Evolutionary conservation across 2,113 vertebrate genomes (phyloP), one percentile per base, ranked within the genome.

Genomic region (Onychorhynchus coronatus): DNA sequence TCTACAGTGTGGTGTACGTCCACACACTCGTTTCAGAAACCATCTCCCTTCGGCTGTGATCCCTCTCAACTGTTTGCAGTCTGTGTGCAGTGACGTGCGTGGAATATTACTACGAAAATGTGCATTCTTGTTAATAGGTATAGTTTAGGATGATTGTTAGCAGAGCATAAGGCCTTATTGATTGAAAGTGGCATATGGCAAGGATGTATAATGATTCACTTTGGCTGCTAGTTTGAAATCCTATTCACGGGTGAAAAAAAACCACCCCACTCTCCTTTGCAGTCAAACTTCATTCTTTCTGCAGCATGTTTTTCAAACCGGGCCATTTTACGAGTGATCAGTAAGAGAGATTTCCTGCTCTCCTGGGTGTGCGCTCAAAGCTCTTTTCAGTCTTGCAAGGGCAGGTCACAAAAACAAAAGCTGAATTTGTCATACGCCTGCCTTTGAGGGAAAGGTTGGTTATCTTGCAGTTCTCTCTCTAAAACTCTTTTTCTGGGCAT

Each of bases 151-250:
- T 96, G 96, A 97, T 97, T 97, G 95, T 97, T 97, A 96, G 90
- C 96, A 91, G 97, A 97, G 95, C 90, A 97, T 95, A 97, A 97
- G 95, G 96, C 95, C 93, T 93, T 96, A 97, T 97, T 97, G 95
- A 97, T 96, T 97, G 97, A 97, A 91, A 95, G 96, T 95, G 96
- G 93, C 97, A 97, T 97, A 97, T 97, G 97, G 97, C 88, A 96
- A 96, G 90, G 94, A 93, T 96, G 80, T 96, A 66, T 96, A 96
- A 97, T 96, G 97, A 97, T 96, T 97, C 94, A 82, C 93, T 96
- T 96, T 95, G 95, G 97, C 97, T 97, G 95, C 91, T 90, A 87
- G 93, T 87, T 96, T 53, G 83, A 79, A 96, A 97, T 97, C 94
- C 94, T 93, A 87, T 96, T 96, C 95, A 96, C 0, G 24, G 77